These are phyloP conservation scores for Camelus bactrianus DNA, from an alignment of 2,113 vertebrate species.

Conservation along the genomic window DNA sequence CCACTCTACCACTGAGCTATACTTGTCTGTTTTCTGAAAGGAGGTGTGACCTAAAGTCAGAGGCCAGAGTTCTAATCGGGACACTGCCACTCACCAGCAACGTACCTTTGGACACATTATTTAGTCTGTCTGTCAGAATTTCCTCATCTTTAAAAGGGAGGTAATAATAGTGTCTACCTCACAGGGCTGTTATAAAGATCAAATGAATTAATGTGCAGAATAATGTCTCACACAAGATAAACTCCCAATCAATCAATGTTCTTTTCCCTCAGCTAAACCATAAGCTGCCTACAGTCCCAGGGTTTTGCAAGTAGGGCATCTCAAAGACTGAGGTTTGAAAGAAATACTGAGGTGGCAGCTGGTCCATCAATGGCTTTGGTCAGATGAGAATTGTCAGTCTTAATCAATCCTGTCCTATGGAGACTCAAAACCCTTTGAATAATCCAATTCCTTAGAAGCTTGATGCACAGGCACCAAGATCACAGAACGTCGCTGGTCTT, in stretches of 20 bases:
- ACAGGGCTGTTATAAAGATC: background rate
- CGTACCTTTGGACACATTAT: background rate
- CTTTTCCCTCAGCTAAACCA: background rate
- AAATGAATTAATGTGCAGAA: background rate
- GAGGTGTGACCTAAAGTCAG: background rate
- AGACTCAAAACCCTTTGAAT: background rate
- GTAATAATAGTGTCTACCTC: slow-evolving; percentile 11
- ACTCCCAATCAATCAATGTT: background rate
- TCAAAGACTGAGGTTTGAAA: background rate
- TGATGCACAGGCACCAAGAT: background rate
- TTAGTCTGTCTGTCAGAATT: slow-evolving; percentile 15
- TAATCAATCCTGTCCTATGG: background rate
- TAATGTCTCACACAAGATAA: background rate
- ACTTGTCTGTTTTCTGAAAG: slow-evolving; percentile 28
- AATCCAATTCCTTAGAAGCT: slow-evolving; percentile 5
- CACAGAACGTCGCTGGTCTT: slow-evolving; percentile 1
- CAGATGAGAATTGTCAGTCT: background rate
- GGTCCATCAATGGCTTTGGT: background rate
- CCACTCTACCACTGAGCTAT: too few relatives aligned
- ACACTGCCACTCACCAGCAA: background rate
- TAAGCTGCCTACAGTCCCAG: background rate
- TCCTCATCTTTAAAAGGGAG: slow-evolving; percentile 27
- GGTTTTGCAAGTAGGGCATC: slow-evolving; percentile 38
- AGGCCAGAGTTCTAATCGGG: slow-evolving; percentile 15
- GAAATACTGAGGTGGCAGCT: slow-evolving; percentile 3